Evolutionary conservation across 2,797 vertebrate species (phyloP).

Genomic region (Zenarchopterus dispar): DNA sequence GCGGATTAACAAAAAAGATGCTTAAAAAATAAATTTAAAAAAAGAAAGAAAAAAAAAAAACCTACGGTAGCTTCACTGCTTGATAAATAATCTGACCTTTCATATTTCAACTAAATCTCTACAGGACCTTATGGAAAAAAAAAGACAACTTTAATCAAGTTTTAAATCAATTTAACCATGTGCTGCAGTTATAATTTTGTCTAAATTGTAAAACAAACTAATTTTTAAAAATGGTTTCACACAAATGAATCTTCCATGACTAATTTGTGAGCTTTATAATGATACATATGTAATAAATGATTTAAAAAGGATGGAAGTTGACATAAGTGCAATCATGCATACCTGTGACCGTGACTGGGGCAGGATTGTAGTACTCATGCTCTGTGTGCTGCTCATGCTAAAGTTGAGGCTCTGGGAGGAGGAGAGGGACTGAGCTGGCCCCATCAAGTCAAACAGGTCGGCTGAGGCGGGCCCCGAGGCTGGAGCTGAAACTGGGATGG

Average conservation of each 20-base stretch:
- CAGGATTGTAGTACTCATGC: slow-evolving; percentile 79
- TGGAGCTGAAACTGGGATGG: slow-evolving; percentile 64
- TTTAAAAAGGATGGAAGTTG: slow-evolving; percentile 30
- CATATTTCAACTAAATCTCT: too few species aligned
- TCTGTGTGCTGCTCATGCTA: slow-evolving; percentile 88
- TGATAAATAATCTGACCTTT: too few species aligned
- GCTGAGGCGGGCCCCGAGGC: slow-evolving; percentile 79
- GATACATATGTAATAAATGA: slow-evolving; percentile 51
- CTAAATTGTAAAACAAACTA: neutral
- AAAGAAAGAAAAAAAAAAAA: too few species aligned
- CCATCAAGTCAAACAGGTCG: slow-evolving; percentile 94
- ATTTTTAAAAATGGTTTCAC: too few species aligned
- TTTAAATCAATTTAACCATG: too few species aligned
- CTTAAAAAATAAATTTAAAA: too few species aligned
- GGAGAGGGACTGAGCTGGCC: slow-evolving; percentile 85
- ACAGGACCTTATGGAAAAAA: too few species aligned
- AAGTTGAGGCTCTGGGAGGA: slow-evolving; percentile 95
- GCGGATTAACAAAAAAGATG: too few species aligned
- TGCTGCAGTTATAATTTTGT: too few species aligned
- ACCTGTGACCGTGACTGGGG: slow-evolving; percentile 93
- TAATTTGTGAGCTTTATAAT: slow-evolving; percentile 21
- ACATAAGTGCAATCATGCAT: slow-evolving; percentile 54
- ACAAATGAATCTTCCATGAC: slow-evolving; percentile 10
- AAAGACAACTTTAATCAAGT: too few species aligned
- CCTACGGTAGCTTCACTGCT: too few species aligned